Percentiles rank a stretch among this genome's conserved stretches.
Evolutionary conservation across 1,140 invertebrate species (phyloP).

Genomic region (Drosophila ohnishii): DNA sequence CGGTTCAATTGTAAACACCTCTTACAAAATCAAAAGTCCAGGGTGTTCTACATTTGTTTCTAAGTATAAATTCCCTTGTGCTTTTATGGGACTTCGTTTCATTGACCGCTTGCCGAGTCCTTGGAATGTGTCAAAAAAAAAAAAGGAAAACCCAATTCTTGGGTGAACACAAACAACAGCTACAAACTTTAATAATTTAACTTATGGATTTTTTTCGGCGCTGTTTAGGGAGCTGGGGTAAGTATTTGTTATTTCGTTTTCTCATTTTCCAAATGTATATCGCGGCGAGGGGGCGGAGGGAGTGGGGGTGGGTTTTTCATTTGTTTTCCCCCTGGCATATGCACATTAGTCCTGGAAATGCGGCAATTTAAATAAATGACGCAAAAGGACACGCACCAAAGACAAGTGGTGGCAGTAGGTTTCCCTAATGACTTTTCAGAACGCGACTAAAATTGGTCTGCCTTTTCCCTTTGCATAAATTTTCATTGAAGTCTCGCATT

Average conservation of each 20-base stretch:
- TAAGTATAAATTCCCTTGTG: not conserved
- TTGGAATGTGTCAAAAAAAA: conserved; percentile 58
- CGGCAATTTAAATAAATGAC: conserved; percentile 82
- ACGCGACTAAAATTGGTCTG: conserved; percentile 48
- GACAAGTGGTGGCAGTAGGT: conserved; percentile 8
- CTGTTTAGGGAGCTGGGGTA: conserved; percentile 32
- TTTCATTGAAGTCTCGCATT: conserved; percentile 8
- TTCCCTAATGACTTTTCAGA: conserved; percentile 71
- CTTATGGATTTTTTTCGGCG: conserved; percentile 73
- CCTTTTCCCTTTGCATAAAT: conserved; percentile 25
- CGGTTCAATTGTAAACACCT: too few species aligned
- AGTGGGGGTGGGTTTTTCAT: conserved; percentile 63
- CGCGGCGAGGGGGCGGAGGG: conserved; percentile 8
- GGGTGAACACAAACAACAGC: conserved; percentile 30
- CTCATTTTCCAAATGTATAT: conserved; percentile 53
- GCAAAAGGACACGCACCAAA: conserved; percentile 71
- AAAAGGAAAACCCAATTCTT: conserved; percentile 20
- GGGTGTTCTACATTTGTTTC: conserved; percentile 1
- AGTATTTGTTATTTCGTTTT: conserved; percentile 62
- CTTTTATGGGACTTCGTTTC: conserved; percentile 47
- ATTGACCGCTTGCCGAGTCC: conserved; percentile 48
- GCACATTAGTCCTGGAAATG: conserved; percentile 74
- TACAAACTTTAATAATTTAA: conserved; percentile 79
- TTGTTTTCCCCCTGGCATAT: conserved; percentile 61
- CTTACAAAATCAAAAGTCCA: not conserved